These are phyloP conservation scores for Amiota communis DNA, from an alignment of 2,888 invertebrate species.

Conservation along the genomic window DNA sequence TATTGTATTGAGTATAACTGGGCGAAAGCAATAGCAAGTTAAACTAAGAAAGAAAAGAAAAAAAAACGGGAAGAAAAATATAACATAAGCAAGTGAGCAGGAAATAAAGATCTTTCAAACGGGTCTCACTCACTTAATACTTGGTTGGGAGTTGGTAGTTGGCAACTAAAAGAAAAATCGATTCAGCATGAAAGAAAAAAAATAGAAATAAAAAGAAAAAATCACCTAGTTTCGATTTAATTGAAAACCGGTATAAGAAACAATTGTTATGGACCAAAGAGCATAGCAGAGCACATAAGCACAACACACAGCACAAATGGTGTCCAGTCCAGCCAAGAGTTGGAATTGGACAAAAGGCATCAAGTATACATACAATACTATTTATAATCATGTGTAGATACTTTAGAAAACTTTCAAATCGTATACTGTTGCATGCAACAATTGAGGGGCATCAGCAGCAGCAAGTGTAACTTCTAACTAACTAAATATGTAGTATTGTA, in stretches of 20 bases:
- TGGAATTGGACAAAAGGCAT: no score
- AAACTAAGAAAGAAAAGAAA: neutral
- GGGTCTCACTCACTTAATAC: neutral
- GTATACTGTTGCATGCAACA: no score
- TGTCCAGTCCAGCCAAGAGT: no score
- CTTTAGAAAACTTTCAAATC: no score
- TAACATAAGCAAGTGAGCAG: slow-evolving; percentile 8
- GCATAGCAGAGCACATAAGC: neutral
- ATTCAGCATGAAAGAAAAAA: neutral
- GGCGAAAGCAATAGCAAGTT: neutral
- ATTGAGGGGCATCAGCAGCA: no score
- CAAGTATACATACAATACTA: no score
- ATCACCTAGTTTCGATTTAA: slow-evolving; percentile 55
- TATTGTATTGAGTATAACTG: neutral
- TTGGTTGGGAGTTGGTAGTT: neutral
- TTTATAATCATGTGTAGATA: no score
- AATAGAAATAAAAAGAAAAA: slow-evolving; percentile 24
- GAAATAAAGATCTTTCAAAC: neutral
- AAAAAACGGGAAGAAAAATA: neutral
- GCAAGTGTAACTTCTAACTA: neutral
- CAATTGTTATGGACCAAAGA: slow-evolving; percentile 33
- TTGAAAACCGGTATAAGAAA: slow-evolving; percentile 56
- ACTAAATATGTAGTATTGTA: no score
- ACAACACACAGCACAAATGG: no score
- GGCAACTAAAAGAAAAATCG: slow-evolving; percentile 8